Percentiles rank a stretch among this genome's conserved stretches.
Evolutionary conservation across 2,797 vertebrate genomes (phyloP).

Genomic region (Balearica regulorum): DNA sequence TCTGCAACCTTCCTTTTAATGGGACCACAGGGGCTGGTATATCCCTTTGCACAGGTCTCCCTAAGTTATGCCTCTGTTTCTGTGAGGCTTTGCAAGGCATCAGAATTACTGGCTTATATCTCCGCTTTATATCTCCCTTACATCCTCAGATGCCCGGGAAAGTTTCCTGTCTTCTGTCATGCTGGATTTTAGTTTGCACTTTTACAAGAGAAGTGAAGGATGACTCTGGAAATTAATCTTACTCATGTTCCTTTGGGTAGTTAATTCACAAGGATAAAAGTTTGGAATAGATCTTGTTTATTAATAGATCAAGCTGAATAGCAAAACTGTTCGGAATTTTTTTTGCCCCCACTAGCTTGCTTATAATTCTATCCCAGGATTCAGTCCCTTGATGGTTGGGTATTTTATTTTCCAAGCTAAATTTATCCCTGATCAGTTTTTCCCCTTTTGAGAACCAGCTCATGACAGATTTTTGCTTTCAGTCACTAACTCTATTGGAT

Average conservation of each 20-base stretch:
- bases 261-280: background rate
- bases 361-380: background rate
- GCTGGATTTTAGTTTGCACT: background rate
- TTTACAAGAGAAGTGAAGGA: background rate
- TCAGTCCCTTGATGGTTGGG: background rate
- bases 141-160: background rate
- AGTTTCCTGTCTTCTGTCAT: background rate
- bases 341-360: background rate
- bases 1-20: background rate
- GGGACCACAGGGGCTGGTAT: background rate
- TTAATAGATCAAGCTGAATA: background rate
- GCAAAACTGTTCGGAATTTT: background rate
- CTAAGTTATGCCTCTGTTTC: background rate
- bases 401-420: background rate
- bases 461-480: background rate
- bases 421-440: background rate
- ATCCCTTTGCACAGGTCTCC: background rate
- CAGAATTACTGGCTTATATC: background rate
- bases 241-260: background rate
- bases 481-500: background rate
- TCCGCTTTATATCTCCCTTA: background rate
- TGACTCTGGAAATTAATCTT: background rate
- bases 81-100: background rate
- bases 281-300: background rate
- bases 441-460: background rate